Percentiles rank a stretch among this genome's conserved stretches.
phyloP scores from a whole-genome alignment of 2,888 invertebrate genomes.

The Synergus itoensis region DNA sequence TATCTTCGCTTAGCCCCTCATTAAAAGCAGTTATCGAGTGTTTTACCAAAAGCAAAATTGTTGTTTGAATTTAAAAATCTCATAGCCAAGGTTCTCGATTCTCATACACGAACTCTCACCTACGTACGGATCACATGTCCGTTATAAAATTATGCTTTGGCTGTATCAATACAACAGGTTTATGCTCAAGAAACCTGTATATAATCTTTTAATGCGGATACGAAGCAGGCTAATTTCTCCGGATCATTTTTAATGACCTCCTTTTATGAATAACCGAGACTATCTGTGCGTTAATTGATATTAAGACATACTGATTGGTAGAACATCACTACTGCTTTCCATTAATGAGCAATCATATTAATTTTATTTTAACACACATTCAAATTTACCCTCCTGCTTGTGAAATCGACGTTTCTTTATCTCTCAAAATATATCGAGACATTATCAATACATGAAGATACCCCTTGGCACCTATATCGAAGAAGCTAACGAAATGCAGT shows the following conservation, averaged over 20 bases:
- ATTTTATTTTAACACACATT: slow-evolving; percentile 4
- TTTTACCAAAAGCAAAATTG: neutral
- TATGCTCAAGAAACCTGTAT: neutral
- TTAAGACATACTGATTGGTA: neutral
- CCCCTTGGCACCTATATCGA: slow-evolving; percentile 27
- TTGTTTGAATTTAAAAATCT: slow-evolving; percentile 5
- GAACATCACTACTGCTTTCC: neutral
- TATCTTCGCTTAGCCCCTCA: neutral
- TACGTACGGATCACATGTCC: neutral
- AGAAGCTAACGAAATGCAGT: slow-evolving; percentile 2
- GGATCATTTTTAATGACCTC: slow-evolving; percentile 25
- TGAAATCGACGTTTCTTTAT: slow-evolving; percentile 2
- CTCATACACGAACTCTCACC: slow-evolving; percentile 16
- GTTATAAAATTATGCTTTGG: slow-evolving; percentile 27
- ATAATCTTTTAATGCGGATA: slow-evolving; percentile 12
- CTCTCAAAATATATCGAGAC: neutral
- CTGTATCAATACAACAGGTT: slow-evolving; percentile 27
- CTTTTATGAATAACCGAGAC: neutral
- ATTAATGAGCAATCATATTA: neutral
- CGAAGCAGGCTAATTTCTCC: slow-evolving; percentile 13
- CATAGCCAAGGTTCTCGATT: slow-evolving; percentile 3
- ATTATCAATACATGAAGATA: slow-evolving; percentile 29
- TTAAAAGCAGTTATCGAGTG: neutral
- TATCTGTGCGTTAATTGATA: neutral
- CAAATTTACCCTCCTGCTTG: neutral